phyloP scores from a whole-genome alignment of 2,113 vertebrate genomes.

The Himantopus leucocephalus region DNA sequence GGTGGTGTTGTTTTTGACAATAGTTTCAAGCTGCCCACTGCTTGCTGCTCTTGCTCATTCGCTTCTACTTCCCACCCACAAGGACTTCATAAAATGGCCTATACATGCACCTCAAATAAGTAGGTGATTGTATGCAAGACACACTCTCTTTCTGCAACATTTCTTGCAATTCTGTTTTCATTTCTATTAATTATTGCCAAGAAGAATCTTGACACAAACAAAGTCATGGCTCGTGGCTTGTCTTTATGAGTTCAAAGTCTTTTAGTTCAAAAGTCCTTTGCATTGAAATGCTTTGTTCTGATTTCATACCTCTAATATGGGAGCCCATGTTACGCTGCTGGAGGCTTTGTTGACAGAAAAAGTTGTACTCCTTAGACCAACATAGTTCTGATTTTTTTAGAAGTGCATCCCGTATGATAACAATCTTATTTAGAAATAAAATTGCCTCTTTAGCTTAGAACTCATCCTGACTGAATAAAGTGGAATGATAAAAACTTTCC shows the following conservation, averaged over 20 bases:
- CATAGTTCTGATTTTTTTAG: neutral
- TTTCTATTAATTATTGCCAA: conserved; percentile 1
- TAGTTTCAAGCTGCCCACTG: neutral
- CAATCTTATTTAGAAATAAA: neutral
- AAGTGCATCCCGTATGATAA: neutral
- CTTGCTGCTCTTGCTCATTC: neutral
- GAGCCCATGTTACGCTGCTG: neutral
- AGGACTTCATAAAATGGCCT: neutral
- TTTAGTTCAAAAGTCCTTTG: neutral
- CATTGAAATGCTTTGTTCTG: neutral
- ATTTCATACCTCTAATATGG: neutral
- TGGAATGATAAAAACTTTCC: neutral
- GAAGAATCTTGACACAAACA: neutral
- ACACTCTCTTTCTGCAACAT: neutral
- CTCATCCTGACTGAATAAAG: neutral
- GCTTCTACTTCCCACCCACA: neutral
- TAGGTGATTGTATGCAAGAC: neutral
- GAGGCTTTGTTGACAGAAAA: neutral
- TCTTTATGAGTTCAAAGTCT: neutral
- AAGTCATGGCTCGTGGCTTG: neutral
- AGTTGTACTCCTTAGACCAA: neutral
- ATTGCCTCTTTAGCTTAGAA: neutral
- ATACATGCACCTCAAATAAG: neutral
- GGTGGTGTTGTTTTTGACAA: neutral
- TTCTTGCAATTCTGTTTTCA: neutral